A percentile compares a stretch with the other conserved stretches of the same genome.
phyloP scores from a whole-genome alignment of 2,113 vertebrate species.

The Pseudorasbora parva region DNA sequence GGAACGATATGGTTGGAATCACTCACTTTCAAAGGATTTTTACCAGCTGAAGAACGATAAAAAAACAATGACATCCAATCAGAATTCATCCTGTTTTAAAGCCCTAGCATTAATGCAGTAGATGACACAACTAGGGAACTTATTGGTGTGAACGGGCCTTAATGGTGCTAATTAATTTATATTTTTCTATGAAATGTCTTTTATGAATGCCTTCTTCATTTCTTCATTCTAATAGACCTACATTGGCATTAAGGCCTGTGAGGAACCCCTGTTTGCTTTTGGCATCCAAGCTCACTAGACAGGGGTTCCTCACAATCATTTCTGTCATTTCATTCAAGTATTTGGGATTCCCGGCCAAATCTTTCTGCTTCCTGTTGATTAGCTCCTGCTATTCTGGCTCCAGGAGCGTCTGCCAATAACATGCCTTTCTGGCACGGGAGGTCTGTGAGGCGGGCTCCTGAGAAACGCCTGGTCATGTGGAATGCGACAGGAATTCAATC shows the following conservation, averaged over 20 bases:
- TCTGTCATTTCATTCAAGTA: constrained; percentile 45
- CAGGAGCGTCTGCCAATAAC: constrained; percentile 35
- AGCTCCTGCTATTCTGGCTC: constrained; percentile 66
- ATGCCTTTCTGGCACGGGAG: constrained; percentile 57
- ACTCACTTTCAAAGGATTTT: too few relatives aligned
- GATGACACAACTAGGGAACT: too few relatives aligned
- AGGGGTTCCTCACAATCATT: constrained; percentile 38
- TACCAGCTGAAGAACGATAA: too few relatives aligned
- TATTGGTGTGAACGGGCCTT: not conserved
- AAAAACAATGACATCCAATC: too few relatives aligned
- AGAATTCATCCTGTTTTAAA: too few relatives aligned
- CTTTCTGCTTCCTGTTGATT: constrained; percentile 66
- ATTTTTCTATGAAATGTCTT: not conserved
- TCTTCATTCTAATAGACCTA: not conserved
- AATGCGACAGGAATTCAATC: constrained; percentile 63
- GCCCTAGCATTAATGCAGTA: too few relatives aligned
- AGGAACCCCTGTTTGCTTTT: constrained; percentile 12
- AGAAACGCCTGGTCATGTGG: constrained; percentile 59
- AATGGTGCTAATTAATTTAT: not conserved
- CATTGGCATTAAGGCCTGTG: not conserved
- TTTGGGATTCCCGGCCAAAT: constrained; percentile 57
- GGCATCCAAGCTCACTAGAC: constrained; percentile 10
- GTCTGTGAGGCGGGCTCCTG: constrained; percentile 20
- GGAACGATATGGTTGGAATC: too few relatives aligned
- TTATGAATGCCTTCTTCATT: not conserved